Conservation (phyloP, 1,140 invertebrate species). For the Neocloeon triangulifer region DNA sequence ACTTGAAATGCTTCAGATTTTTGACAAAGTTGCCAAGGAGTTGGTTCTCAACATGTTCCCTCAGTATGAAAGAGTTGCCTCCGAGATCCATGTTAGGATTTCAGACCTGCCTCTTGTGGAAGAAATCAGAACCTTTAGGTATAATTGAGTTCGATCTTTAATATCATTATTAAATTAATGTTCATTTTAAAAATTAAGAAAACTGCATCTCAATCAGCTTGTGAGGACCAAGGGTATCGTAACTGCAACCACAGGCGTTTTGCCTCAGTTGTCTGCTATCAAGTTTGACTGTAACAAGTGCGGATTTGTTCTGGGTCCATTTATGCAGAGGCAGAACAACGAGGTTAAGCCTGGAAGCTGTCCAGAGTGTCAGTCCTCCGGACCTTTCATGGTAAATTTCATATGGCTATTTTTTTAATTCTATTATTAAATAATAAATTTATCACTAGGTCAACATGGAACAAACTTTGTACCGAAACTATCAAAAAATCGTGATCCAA, state of each 20-base stretch:
- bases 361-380: constrained; percentile 91
- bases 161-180: constrained; percentile 5
- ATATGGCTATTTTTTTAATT: too few species aligned
- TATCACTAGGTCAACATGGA: constrained; percentile 75
- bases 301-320: constrained; percentile 85
- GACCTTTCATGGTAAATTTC: constrained; percentile 86
- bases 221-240: constrained; percentile 91
- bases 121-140: constrained; percentile 80
- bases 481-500: constrained; percentile 94
- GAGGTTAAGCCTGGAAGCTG: constrained; percentile 93
- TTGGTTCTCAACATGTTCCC: constrained; percentile 88
- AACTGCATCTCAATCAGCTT: constrained; percentile 87
- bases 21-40: constrained; percentile 88
- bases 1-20: constrained; percentile 82
- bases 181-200: constrained; percentile 26
- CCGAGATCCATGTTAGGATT: constrained; percentile 84
- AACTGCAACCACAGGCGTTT: constrained; percentile 80
- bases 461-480: constrained; percentile 95
- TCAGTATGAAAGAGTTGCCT: constrained; percentile 82
- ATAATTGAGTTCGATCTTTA: constrained; percentile 9
- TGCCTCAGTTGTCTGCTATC: constrained; percentile 86
- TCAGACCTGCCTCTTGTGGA: constrained; percentile 88
- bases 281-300: constrained; percentile 98
- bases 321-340: constrained; percentile 74
- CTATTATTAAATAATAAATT: constrained; percentile 10